Evolutionary conservation across 2,888 invertebrate genomes (phyloP).

Genomic region (Cephalotes varians): DNA sequence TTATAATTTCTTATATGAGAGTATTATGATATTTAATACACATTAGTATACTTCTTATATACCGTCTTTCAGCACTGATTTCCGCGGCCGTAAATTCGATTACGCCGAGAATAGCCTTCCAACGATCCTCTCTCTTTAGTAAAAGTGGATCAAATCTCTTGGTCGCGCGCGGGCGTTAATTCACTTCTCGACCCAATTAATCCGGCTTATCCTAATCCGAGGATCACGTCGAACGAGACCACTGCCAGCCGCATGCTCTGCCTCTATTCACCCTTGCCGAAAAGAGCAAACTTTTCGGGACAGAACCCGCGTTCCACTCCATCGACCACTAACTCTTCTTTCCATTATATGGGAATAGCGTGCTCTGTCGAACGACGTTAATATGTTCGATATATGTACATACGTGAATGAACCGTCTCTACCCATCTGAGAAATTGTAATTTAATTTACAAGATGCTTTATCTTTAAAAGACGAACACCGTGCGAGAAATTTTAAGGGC

Average conservation of each 20-base stretch:
- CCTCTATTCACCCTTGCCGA: constrained; percentile 51
- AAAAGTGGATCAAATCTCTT: constrained; percentile 57
- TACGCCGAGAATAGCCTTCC: constrained; percentile 20
- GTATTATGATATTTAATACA: not conserved
- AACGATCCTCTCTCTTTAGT: constrained; percentile 55
- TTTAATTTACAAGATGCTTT: constrained; percentile 56
- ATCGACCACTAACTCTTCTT: constrained; percentile 53
- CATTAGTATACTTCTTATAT: not conserved
- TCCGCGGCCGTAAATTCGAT: constrained; percentile 51
- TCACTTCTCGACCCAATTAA: constrained; percentile 65
- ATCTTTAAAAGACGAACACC: not conserved
- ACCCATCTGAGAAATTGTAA: constrained; percentile 58
- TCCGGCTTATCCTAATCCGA: constrained; percentile 64
- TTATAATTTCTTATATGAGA: not conserved
- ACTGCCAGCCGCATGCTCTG: constrained; percentile 72
- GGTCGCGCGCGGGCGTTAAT: constrained; percentile 64
- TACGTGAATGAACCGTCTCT: constrained; percentile 42
- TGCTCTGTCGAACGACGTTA: constrained; percentile 42
- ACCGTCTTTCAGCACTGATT: not conserved
- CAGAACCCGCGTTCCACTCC: constrained; percentile 61
- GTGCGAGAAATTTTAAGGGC: not conserved
- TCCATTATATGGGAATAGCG: constrained; percentile 28
- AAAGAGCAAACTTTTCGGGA: constrained; percentile 57
- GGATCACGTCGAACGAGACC: constrained; percentile 70
- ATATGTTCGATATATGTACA: constrained; percentile 17